Conservation (phyloP, 2,797 vertebrate genomes). For the Chloroceryle amazona region DNA sequence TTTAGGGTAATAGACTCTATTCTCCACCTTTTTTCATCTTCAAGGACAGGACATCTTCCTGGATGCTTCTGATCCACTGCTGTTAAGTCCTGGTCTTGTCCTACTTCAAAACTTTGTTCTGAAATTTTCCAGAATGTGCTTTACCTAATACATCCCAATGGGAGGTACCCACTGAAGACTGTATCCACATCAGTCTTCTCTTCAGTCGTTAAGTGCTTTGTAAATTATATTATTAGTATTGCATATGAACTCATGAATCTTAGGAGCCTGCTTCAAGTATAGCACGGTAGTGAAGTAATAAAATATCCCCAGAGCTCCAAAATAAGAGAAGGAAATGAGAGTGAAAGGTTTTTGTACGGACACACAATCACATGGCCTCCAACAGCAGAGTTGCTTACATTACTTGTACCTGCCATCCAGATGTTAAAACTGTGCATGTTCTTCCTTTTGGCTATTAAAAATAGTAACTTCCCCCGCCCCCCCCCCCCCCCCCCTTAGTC, state of each 20-base stretch:
- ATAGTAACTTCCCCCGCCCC: too few species aligned
- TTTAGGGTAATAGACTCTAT: neutral
- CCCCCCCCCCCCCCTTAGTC: too few species aligned
- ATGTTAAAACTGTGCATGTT: neutral
- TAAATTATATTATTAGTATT: neutral
- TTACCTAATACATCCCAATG: neutral
- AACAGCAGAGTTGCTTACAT: neutral
- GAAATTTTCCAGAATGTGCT: neutral
- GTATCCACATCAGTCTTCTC: neutral
- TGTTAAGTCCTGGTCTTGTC: neutral
- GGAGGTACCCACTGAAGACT: neutral
- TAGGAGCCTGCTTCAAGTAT: slow-evolving; percentile 6
- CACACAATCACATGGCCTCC: neutral
- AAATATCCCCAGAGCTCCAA: slow-evolving; percentile 64
- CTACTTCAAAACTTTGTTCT: neutral
- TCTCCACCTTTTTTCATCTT: neutral
- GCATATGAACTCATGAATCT: neutral
- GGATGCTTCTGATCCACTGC: neutral
- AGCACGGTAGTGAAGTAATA: neutral
- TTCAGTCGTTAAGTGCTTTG: neutral
- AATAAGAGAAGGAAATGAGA: neutral
- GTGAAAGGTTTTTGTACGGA: neutral
- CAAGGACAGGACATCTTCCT: neutral
- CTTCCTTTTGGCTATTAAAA: neutral
- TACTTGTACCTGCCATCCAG: neutral